Evolutionary conservation across 2,888 invertebrate species (phyloP).

Genomic region (Pocota personata): DNA sequence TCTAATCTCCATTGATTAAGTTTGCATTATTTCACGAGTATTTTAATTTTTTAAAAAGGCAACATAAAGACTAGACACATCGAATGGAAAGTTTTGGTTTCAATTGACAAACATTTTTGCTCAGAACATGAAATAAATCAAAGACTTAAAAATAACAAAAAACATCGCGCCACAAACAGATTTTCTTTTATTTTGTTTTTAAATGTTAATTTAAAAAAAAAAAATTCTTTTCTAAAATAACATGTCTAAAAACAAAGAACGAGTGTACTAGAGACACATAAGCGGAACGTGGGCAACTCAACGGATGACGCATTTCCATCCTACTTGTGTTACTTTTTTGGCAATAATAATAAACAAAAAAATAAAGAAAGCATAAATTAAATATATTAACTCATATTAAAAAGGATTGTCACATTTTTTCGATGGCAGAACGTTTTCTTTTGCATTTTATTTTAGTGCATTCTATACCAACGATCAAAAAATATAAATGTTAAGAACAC

Average conservation of each 20-base stretch:
- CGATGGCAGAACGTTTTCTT: neutral
- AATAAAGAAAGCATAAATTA: neutral
- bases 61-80: too few relatives aligned
- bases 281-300: neutral
- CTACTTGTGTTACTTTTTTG: slow-evolving; percentile 19
- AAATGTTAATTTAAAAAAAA: neutral
- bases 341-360: slow-evolving; percentile 1
- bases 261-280: neutral
- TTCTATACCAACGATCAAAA: neutral
- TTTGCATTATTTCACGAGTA: too few relatives aligned
- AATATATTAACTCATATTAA: neutral
- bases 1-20: too few relatives aligned
- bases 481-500: neutral
- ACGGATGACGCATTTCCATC: slow-evolving; percentile 24
- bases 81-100: neutral
- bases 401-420: neutral
- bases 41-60: too few relatives aligned
- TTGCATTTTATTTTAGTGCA: neutral
- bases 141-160: neutral
- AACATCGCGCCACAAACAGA: neutral
- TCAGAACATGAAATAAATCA: neutral
- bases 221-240: neutral
- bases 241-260: neutral
- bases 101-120: neutral
- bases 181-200: neutral